Evolutionary conservation across 2,113 vertebrate species (phyloP), one percentile per base, ranked within the genome.

Genomic region (Antigone vipio): DNA sequence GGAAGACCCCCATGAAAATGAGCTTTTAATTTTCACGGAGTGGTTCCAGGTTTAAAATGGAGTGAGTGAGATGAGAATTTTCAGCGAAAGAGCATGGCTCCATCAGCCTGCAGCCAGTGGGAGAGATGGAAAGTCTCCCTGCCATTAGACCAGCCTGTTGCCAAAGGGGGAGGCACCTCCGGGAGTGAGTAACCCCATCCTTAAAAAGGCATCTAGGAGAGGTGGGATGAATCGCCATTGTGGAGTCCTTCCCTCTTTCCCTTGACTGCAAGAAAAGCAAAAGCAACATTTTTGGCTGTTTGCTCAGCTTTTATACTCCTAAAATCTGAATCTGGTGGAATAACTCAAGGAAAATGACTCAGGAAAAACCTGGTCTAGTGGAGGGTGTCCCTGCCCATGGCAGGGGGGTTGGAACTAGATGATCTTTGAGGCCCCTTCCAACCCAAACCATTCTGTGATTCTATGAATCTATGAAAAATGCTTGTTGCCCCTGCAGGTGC

Each of bases 11-110:
- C 1, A 11, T 75, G 58, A 92, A 93, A 92, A 1, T 0, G 9
- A 92, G 18, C 5, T 21, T 94, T 91, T 85, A 32, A 85, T 76
- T 90, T 93, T 77, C 32, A 77, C 90, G 75, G 90, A 79, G 26
- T 6, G 1, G 35, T 92, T 89, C 58, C 89, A 95, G 67, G n/a
- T 82, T 92, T 85, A 62, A 92, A 89, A 89, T 69, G 15, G 71
- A 96, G 49, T 58, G 58, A 87, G 90, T 53, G 84, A 92, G 53
- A 87, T 2, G 12, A 85, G 52, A 87, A 64, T 81, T 92, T 87
- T 10, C 30, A 72, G n/a, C 0, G 0, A 74, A 77, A 59, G 45
- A 83, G 4, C 5, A 0, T 64, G 62, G 52, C 32, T 92, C 44
- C 29, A 23, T 69, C 38, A 82, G 52, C 21, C 38, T 59, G 52